A percentile compares a stretch with the other conserved stretches of the same genome.
These are phyloP conservation scores for Chionodraco myersi DNA, from an alignment of 2,113 vertebrate species.

Conservation along the genomic window DNA sequence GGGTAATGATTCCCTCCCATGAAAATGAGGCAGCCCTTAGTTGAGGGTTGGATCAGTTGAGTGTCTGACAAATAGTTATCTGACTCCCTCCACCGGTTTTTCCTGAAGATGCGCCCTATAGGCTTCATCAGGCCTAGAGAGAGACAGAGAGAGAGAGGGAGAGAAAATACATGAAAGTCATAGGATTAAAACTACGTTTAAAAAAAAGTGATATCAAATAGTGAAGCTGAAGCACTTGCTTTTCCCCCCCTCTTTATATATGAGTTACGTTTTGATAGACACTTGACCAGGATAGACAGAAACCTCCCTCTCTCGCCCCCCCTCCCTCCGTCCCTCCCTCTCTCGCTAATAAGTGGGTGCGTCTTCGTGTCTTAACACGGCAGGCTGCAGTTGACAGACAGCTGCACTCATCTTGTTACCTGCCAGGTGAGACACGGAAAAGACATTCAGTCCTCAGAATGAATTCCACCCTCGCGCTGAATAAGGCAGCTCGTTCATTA, in stretches of 20 bases:
- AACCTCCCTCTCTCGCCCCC: slow-evolving; percentile 4
- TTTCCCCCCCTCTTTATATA: neutral
- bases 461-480: neutral
- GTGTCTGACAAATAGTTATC: slow-evolving; percentile 43
- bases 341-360: slow-evolving; percentile 63
- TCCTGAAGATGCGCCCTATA: slow-evolving; percentile 81
- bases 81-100: slow-evolving; percentile 84
- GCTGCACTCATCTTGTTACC: slow-evolving; percentile 62
- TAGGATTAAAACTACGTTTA: slow-evolving; percentile 26
- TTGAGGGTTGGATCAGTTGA: slow-evolving; percentile 36
- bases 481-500: neutral
- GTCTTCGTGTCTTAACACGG: slow-evolving; percentile 80
- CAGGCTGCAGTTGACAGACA: slow-evolving; percentile 57
- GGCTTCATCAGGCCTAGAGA: slow-evolving; percentile 50
- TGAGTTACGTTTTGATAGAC: neutral
- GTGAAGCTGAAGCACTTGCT: neutral
- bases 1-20: neutral
- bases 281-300: slow-evolving; percentile 10
- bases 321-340: slow-evolving; percentile 6
- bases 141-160: slow-evolving; percentile 7
- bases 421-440: slow-evolving; percentile 67
- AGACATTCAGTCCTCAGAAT: slow-evolving; percentile 28
- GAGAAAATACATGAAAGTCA: slow-evolving; percentile 5
- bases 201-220: slow-evolving; percentile 7
- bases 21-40: neutral